A percentile compares a stretch with the other conserved stretches of the same genome.
phyloP scores from a whole-genome alignment of 2,797 vertebrate genomes.

The Columba guinea region DNA sequence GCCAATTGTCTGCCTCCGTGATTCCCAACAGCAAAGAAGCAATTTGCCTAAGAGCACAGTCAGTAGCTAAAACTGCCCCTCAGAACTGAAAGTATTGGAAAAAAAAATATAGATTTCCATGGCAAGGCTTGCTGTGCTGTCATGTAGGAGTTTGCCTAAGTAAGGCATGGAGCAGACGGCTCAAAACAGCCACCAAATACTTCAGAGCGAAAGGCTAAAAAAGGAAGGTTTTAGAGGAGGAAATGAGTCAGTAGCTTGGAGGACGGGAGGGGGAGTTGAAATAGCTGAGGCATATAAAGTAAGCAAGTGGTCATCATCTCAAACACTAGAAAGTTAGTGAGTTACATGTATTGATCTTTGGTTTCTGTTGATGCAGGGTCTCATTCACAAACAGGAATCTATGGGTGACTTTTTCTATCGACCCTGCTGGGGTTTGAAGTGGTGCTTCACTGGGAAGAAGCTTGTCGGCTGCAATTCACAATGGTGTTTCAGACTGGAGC shows the following conservation, averaged over 20 bases:
- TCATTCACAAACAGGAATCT: not conserved
- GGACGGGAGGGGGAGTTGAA: constrained; percentile 64
- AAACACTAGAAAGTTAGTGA: not conserved
- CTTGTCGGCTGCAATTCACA: not conserved
- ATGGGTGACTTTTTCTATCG: rapidly evolving
- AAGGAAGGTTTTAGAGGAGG: constrained; percentile 71
- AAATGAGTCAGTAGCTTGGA: constrained; percentile 68
- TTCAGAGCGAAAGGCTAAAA: constrained; percentile 63
- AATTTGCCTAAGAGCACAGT: not conserved
- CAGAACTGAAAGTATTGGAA: not conserved
- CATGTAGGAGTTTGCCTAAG: constrained; percentile 61
- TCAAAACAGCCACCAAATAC: constrained; percentile 56
- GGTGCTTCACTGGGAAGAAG: not conserved
- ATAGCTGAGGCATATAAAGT: constrained; percentile 49
- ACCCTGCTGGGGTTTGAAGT: not conserved
- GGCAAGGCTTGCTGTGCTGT: not conserved
- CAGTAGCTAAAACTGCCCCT: not conserved
- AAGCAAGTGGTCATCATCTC: constrained; percentile 49
- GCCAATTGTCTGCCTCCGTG: not conserved
- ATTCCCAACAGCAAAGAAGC: constrained; percentile 11
- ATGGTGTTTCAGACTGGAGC: not conserved
- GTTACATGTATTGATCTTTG: not conserved
- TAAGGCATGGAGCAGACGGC: constrained; percentile 52
- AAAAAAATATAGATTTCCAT: not conserved
- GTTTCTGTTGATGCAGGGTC: not conserved